phyloP scores from a whole-genome alignment of 2,113 vertebrate species.

The Xiphophorus hellerii region DNA sequence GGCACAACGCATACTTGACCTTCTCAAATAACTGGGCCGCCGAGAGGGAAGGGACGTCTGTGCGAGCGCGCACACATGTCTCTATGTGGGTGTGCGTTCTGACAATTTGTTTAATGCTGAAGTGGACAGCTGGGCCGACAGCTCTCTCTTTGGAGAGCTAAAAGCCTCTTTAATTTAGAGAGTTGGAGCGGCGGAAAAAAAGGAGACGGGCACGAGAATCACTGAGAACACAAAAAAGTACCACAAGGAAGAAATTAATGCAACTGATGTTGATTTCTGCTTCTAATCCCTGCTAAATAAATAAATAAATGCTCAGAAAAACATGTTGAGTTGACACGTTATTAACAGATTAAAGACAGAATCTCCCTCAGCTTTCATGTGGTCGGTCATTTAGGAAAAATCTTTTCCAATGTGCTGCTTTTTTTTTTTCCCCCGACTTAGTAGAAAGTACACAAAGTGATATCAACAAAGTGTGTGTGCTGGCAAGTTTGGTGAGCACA shows the following conservation, averaged over 20 bases:
- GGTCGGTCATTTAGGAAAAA: not conserved
- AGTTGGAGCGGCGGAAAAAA: conserved; percentile 35
- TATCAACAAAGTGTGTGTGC: not conserved
- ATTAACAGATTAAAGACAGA: conserved; percentile 19
- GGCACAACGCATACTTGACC: conserved; percentile 68
- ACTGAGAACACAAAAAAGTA: conserved; percentile 20
- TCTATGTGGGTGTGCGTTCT: conserved; percentile 28
- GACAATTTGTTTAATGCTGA: conserved; percentile 70
- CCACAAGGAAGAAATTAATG: conserved; percentile 31
- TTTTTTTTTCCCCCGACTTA: not conserved
- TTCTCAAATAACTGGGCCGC: conserved; percentile 60
- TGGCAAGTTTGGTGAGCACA: not conserved
- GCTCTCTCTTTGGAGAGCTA: conserved; percentile 67
- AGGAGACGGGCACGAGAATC: conserved; percentile 34
- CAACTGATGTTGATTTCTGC: conserved; percentile 48
- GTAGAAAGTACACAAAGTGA: not conserved
- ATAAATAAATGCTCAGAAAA: conserved; percentile 5
- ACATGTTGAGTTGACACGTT: conserved; percentile 8
- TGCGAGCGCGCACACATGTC: conserved; percentile 1
- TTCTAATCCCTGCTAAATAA: conserved; percentile 32
- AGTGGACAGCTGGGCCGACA: conserved; percentile 72
- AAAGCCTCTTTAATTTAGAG: conserved; percentile 73
- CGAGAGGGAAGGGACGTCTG: conserved; percentile 30
- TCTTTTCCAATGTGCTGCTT: not conserved
- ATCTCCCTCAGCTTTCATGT: not conserved